Base-by-base conservation (phyloP, 1,140 invertebrate species). In the Gyrodactylus salaris region DNA sequence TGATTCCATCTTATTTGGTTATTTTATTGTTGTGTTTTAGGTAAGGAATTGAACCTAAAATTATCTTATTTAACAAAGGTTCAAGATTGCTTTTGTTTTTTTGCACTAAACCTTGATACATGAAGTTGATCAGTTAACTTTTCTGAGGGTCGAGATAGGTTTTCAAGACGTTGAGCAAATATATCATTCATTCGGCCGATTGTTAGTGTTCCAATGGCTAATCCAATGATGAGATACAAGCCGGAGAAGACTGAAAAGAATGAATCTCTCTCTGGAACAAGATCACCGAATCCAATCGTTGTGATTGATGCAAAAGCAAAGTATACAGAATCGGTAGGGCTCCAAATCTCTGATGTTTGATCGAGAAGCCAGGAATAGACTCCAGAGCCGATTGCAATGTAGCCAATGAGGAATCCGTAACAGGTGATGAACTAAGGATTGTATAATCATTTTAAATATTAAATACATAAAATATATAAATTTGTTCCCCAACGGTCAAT, bases 271-370 rank as follows among this genome's bases (percentile, higher is more conserved):
- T 73, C 54, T 21, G 27, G 73, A 16, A 73, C 1, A 23, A 73
- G 22, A 68, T 73, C 73, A 16, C 73, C 73, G 25, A 68, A 73
- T n/a, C 73, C 73, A 54, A 73, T 68, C 16, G 73, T 73, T 1
- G 73, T 34, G n/a, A 73, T 73, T 20, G 26, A 34, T 20, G 73
- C 68, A 54, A 73, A 73, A n/a, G 54, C 22, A 34, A 70, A 73
- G 54, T 73, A 73, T 26, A 73, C 27, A 25, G 73, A 73, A 1
- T 73, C 2, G n/a, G 26, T 34, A 54, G 26, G 54, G 27, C 24
- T 21, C 73, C 73, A 73, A 25, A 21, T 68, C 54, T 73, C 73
- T 23, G 25, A 25, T 24, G 71, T 54, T 54, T 54, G 34, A 16
- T 54, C 34, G 7, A 54, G 34, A 54, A 16, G n/a, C 34, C 34